phyloP scores from a whole-genome alignment of 2,888 invertebrate species.

The Cephus pygmeus region DNA sequence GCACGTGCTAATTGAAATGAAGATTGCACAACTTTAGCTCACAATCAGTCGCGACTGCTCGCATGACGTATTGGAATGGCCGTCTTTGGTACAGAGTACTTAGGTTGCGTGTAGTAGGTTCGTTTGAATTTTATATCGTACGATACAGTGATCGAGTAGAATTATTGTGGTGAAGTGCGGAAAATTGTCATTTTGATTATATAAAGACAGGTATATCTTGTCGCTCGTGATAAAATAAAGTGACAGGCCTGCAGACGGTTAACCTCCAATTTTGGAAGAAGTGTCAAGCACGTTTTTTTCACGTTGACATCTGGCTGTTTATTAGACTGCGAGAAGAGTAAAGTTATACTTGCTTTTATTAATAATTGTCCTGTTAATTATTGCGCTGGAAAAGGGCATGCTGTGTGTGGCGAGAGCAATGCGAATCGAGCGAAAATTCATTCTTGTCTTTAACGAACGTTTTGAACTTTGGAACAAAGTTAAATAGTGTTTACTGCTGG shows the following conservation, averaged over 20 bases:
- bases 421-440: constrained; percentile 12
- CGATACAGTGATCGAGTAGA: not conserved
- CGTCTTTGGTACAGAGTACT: not conserved
- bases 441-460: constrained; percentile 47
- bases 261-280: constrained; percentile 37
- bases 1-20: too few relatives aligned
- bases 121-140: not conserved
- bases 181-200: not conserved
- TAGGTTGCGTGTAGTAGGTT: not conserved
- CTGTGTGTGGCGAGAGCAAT: constrained; percentile 31
- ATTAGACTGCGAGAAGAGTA: too few relatives aligned
- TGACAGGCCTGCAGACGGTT: constrained; percentile 13
- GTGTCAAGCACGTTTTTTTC: constrained; percentile 31
- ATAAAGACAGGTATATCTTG: not conserved
- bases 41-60: not conserved
- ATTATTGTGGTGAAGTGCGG: not conserved
- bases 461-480: constrained; percentile 55
- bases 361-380: too few relatives aligned
- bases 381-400: constrained; percentile 34
- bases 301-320: not conserved
- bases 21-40: too few relatives aligned
- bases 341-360: too few relatives aligned
- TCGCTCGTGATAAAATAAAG: not conserved
- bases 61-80: constrained; percentile 19
- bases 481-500: constrained; percentile 51